A percentile compares a stretch with the other conserved stretches of the same genome.
Conservation (phyloP, 1,140 invertebrate species). For the Drepana arcuata region DNA sequence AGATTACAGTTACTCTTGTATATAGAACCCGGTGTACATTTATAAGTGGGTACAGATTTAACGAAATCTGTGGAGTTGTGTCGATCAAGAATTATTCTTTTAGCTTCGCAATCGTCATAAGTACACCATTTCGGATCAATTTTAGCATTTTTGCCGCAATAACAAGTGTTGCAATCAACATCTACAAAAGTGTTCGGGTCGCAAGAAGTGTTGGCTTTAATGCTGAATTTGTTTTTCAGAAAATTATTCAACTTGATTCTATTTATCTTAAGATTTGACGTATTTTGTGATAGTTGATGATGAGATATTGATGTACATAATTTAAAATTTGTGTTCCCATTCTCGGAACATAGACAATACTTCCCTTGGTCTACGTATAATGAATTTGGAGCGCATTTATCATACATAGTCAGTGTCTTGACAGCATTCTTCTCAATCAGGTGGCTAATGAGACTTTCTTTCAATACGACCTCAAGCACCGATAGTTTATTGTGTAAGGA, state of each 20-base stretch:
- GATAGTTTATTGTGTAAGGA: constrained; percentile 32
- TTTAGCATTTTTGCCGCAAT: constrained; percentile 43
- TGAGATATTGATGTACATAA: constrained; percentile 33
- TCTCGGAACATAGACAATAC: constrained; percentile 47
- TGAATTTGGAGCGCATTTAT: constrained; percentile 29
- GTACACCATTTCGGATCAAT: constrained; percentile 60
- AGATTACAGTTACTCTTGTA: constrained; percentile 45
- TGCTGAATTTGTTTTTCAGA: too few relatives aligned
- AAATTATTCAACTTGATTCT: too few relatives aligned
- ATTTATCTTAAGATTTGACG: too few relatives aligned
- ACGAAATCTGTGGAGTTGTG: constrained; percentile 17
- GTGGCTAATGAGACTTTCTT: constrained; percentile 15
- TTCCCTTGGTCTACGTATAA: constrained; percentile 33
- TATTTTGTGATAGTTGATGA: too few relatives aligned
- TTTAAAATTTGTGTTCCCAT: constrained; percentile 25
- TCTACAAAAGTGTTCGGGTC: constrained; percentile 44
- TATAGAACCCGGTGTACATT: constrained; percentile 43
- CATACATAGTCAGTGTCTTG: constrained; percentile 7
- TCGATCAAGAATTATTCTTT: constrained; percentile 27
- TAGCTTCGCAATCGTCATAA: constrained; percentile 47
- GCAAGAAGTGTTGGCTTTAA: constrained; percentile 28
- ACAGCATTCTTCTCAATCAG: constrained; percentile 24
- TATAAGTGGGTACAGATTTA: constrained; percentile 2
- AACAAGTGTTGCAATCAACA: constrained; percentile 56
- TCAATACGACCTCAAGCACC: constrained; percentile 35